phyloP scores from a whole-genome alignment of 2,113 vertebrate genomes.

The Todiramphus saurophagus region DNA sequence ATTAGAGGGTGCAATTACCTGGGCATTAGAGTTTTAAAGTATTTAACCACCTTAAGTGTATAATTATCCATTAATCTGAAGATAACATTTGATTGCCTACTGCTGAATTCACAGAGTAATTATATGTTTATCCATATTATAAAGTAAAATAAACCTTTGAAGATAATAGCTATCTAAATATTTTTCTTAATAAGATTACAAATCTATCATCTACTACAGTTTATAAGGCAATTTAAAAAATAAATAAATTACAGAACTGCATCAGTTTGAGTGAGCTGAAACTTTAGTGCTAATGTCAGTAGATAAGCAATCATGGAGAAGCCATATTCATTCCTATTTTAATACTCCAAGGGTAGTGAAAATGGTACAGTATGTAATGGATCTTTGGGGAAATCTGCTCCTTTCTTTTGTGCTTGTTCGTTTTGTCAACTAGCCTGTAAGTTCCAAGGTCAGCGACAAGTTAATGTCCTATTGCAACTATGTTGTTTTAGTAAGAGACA shows the following conservation, averaged over 20 bases:
- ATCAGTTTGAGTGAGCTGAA: not conserved
- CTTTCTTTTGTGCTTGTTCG: not conserved
- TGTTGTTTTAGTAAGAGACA: not conserved
- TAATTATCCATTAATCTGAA: slow-evolving; percentile 60
- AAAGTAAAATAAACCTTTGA: slow-evolving; percentile 54
- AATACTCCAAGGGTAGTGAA: not conserved
- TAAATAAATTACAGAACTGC: not conserved
- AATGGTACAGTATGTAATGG: not conserved
- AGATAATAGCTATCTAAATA: slow-evolving; percentile 10
- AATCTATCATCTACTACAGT: not conserved
- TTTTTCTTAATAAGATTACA: slow-evolving; percentile 31
- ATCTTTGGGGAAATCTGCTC: not conserved
- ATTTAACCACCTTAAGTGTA: slow-evolving; percentile 45
- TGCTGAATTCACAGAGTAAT: slow-evolving; percentile 27
- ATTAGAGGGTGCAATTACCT: slow-evolving; percentile 35
- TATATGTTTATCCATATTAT: slow-evolving; percentile 36
- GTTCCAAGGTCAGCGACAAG: not conserved
- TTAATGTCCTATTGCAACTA: not conserved
- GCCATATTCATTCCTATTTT: not conserved
- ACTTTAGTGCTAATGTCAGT: not conserved
- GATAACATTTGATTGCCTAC: slow-evolving; percentile 38
- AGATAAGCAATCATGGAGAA: not conserved
- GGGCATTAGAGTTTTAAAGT: slow-evolving; percentile 30
- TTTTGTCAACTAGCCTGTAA: not conserved
- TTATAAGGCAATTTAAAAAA: not conserved